Percentiles rank a stretch among this genome's conserved stretches.
Conservation (phyloP, 2,888 invertebrate species). For the Melinopterus prodromus region DNA sequence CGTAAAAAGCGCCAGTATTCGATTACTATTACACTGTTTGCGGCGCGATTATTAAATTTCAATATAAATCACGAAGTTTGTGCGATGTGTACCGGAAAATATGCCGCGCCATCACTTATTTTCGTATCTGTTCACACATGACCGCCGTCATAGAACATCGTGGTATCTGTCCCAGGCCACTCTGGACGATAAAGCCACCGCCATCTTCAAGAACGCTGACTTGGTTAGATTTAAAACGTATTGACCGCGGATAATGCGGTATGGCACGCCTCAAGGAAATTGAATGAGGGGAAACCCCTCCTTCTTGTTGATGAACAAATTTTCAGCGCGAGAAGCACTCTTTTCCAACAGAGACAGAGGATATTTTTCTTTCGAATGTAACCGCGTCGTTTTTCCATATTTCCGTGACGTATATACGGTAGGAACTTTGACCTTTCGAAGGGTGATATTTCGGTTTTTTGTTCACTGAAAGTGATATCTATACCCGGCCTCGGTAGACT, state of each 20-base stretch:
- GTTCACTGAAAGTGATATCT: neutral
- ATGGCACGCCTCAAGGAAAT: neutral
- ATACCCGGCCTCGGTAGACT: neutral
- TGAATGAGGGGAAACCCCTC: neutral
- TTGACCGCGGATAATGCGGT: neutral
- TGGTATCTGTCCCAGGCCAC: neutral
- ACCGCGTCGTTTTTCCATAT: neutral
- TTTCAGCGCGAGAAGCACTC: neutral
- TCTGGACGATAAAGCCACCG: neutral
- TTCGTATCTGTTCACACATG: constrained; percentile 4
- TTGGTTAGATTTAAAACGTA: neutral
- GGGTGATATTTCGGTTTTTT: neutral
- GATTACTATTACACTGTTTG: neutral
- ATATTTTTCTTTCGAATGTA: neutral
- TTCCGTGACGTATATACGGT: neutral
- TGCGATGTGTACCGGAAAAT: constrained; percentile 4
- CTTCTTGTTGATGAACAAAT: neutral
- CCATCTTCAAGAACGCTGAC: neutral
- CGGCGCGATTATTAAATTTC: neutral
- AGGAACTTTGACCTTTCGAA: neutral
- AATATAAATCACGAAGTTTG: neutral
- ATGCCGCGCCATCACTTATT: neutral
- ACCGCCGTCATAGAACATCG: neutral
- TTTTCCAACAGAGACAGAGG: neutral
- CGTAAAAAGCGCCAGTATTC: neutral